Base-by-base conservation (phyloP, 2,797 vertebrate species). In the Australoheros facetus region DNA sequence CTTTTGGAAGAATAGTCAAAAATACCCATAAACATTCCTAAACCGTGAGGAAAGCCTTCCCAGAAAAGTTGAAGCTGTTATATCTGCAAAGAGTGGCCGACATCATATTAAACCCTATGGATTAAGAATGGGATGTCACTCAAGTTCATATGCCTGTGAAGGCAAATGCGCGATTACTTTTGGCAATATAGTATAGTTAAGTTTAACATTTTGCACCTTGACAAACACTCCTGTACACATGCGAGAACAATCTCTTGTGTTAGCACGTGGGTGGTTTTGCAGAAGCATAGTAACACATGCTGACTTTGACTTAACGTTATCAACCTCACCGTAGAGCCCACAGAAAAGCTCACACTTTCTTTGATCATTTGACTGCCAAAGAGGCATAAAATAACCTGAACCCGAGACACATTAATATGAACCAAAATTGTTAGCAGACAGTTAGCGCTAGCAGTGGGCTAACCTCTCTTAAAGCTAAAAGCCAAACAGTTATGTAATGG, bases 391-490 rank as follows among this genome's bases (percentile, higher is more conserved):
- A 42, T 6, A n/a, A 37, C 0, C 7, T 1, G 1, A 75, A 32
- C 3, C 0, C 3, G 26, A 30, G 45, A 51, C 10, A 51, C 16
- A 48, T 12, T 51, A 30, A 30, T 14, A 3, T 45, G 1, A 3
- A 11, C 10, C 10, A 12, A 21, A 14, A 12, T 17, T 74, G 64
- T 70, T 90, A 88, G 79, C 79, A 8, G 1, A 12, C 9, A 55
- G 28, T 37, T 37, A 37, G 37, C 37, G 84, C 75, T 89, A 91
- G 75, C 82, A 0, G 5, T 32, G n/a, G 0, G 58, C 59, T 80
- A 80, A 56, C 71, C 12, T 73, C 4, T 21, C 2, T 28, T 5
- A 32, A 39, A 14, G 28, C 37, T 51, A 60, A 14, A 12, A 2
- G 2, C 17, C 2, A 78, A 77, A 45, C 45, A 16, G 2, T 7